Conservation (phyloP, 1,140 invertebrate species). For the Drosophila seguyi region DNA sequence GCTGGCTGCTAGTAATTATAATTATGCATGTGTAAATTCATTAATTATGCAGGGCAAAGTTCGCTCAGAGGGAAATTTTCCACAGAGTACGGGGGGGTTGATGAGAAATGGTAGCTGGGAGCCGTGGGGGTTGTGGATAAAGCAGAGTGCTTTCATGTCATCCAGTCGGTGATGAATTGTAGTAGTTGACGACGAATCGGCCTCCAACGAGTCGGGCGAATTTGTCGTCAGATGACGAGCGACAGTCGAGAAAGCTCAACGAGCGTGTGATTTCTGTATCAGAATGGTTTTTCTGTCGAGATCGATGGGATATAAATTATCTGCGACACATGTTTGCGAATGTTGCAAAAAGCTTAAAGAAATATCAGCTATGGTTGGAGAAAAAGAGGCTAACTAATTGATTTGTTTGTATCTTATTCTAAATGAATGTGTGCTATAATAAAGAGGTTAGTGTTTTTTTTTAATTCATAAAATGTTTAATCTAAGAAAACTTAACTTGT, state of each 20-base stretch:
- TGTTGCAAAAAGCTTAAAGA: neutral
- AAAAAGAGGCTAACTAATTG: too few relatives aligned
- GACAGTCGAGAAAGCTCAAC: neutral
- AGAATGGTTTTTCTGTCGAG: neutral
- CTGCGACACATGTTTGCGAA: neutral
- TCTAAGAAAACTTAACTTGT: too few relatives aligned
- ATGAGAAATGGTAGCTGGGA: neutral
- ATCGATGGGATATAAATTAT: slow-evolving; percentile 13
- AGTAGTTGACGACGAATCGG: slow-evolving; percentile 4
- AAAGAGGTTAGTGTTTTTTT: too few relatives aligned
- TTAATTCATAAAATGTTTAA: too few relatives aligned
- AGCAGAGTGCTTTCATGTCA: slow-evolving; percentile 28
- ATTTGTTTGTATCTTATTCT: neutral
- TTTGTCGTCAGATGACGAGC: neutral
- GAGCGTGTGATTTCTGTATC: neutral
- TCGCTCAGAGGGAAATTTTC: slow-evolving; percentile 24
- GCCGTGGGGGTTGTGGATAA: neutral
- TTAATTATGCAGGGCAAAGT: slow-evolving; percentile 49
- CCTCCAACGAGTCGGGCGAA: slow-evolving; percentile 4
- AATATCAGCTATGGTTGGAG: neutral
- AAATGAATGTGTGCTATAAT: too few relatives aligned
- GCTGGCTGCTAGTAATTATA: slow-evolving; percentile 44
- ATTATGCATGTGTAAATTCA: slow-evolving; percentile 51
- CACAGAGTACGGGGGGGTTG: neutral
- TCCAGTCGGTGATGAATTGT: slow-evolving; percentile 27